Evolutionary conservation across 1,140 invertebrate species (phyloP).

Genomic region (Oncopeltus fasciatus): DNA sequence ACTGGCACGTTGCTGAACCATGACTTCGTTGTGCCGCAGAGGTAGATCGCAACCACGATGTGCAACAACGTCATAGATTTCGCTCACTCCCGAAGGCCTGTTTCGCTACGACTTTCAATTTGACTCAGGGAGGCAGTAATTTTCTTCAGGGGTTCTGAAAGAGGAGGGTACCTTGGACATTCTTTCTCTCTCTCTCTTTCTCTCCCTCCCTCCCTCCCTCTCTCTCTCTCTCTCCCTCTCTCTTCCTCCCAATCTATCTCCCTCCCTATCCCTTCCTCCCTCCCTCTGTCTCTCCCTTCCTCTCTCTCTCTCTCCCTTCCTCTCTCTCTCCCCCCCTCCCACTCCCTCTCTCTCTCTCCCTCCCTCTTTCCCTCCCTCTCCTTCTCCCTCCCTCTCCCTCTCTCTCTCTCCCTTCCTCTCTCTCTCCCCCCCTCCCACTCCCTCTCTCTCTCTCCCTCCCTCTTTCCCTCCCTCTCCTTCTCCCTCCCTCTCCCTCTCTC

Average conservation of each 20-base stretch:
- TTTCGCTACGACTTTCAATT: no score
- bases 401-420: not conserved
- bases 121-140: no score
- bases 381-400: not conserved
- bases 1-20: no score
- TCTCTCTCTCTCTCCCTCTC: not conserved
- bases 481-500: conserved; percentile 1
- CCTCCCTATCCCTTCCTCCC: no score
- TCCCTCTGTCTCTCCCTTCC: no score
- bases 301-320: not conserved
- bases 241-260: no score
- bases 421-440: not conserved
- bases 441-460: not conserved
- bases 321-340: no score
- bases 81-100: no score
- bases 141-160: no score
- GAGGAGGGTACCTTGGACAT: not conserved
- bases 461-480: not conserved
- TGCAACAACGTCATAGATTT: no score
- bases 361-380: not conserved
- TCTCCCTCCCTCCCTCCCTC: not conserved
- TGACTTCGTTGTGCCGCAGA: no score
- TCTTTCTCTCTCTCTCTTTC: not conserved
- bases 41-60: no score
- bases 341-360: not conserved